Evolutionary conservation across 2,113 vertebrate genomes (phyloP).

Genomic region (Pterocles orientalis): DNA sequence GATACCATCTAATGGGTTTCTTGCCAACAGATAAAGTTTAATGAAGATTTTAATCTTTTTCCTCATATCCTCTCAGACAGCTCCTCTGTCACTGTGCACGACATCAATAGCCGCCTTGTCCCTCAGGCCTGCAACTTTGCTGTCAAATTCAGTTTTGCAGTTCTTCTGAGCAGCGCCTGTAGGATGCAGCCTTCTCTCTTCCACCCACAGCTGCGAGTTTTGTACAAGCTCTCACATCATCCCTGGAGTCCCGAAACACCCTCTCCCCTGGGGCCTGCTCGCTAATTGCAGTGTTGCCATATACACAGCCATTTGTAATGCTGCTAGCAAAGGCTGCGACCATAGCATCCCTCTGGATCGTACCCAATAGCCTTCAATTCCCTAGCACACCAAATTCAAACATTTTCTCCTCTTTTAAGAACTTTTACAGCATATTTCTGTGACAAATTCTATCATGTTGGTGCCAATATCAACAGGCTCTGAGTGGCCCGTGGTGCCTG

Average conservation of each 20-base stretch:
- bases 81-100: neutral
- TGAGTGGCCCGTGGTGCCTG: neutral
- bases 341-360: neutral
- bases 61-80: neutral
- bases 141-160: neutral
- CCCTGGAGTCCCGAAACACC: neutral
- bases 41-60: neutral
- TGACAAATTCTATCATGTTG: neutral
- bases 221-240: neutral
- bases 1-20: neutral
- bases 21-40: neutral
- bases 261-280: neutral
- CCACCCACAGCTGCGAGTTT: neutral
- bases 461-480: neutral
- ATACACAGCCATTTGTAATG: neutral
- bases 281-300: neutral
- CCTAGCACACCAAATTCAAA: neutral
- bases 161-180: neutral
- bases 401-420: neutral
- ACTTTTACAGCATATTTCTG: neutral
- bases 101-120: neutral
- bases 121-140: neutral
- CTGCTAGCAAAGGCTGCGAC: neutral
- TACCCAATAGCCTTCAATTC: neutral
- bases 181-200: neutral